Evolutionary conservation across 2,888 invertebrate species (phyloP), one percentile per base, ranked within the genome.

Genomic region (Platycheirus albimanus): DNA sequence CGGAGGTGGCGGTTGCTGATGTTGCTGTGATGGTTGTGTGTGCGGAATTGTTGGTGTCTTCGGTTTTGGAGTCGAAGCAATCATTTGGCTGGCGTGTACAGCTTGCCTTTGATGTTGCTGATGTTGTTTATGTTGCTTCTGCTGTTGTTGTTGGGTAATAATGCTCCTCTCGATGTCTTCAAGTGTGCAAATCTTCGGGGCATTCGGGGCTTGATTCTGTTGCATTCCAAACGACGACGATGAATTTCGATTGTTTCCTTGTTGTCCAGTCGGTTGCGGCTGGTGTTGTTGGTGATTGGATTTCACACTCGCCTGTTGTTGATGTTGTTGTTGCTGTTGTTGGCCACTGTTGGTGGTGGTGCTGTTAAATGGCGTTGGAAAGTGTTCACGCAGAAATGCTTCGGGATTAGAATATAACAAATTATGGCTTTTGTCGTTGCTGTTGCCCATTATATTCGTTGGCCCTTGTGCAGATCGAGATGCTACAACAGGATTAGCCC

Each of bases 131-230:
- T 86, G 86, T 41, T 87, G 87, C 30, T 89, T 89, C 17, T 88
- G 87, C 41, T 88, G 87, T 38, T 89, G 86, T 58, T 90, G 89
- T 80, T 91, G 90, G 36, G 88, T 89, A 36, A 90, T 89, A 38
- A 91, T 86, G 75, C 90, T 91, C 8, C 91, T 87, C 85, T 91
- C 91, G 72, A 91, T 89, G 74, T 91, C 91, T 83, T 91, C 91
- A 0, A 91, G 86, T 4, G 91, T 90, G 19, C 89, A 88, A 41
- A 91, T 90, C 86, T 91, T 91, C 0, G 88, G 87, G 3, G 87
- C 85, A 54, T 84, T 78, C 20, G 28, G 1, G 13, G 58, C 30
- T 17, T 86, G 30, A 13, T 86, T 80, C 7, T 86, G 70, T 11
- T 85, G 85, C 51, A 88, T 72, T 0, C 87, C 87, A 74, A 87